Evolutionary conservation across 2,888 invertebrate genomes (phyloP), one percentile per base, ranked within the genome.

Genomic region (Lacanobia oleracea): DNA sequence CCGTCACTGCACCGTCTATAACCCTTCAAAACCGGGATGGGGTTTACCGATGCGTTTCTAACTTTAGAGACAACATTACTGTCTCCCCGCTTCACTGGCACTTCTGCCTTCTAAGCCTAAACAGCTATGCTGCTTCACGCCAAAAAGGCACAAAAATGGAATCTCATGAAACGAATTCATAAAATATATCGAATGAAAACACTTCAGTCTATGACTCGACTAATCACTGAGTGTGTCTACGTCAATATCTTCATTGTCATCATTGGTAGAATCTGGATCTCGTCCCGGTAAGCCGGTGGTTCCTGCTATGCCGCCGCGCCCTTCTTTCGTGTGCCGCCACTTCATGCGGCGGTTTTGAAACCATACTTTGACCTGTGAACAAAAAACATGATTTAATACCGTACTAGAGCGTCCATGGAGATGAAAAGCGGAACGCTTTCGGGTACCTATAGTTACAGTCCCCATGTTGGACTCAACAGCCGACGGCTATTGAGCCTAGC

Each of bases 281-380:
- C 91, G 84, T 12, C 91, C 89, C 21, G 91, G 88, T 62, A 90
- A 78, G 10, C 87, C 86, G 0, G 87, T 82, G 0, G 87, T 75
- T 21, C 89, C 82, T 16, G 87, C 82, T 12, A 87, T 79, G 0
- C 93, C 91, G 14, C 93, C 92, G n/a, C 96, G 93, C 0, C 96
- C 97, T 86, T 98, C 97, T 83, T 97, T 97, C 45, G 97, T 97
- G 88, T 98, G 98, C 0, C 98, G 97, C 98, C 98, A 98, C 91
- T 98, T 98, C 98, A 98, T 98, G 71, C 98, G 97, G 1, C 98
- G 97, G 89, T 98, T 99, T 96, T 99, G 99, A 91, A 98, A 99
- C 98, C 98, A 98, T 4, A 99, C 98, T 94, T 98, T 98, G 2
- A 98, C 98, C 98, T 98, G 92, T 16, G 8, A 62, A 81, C 50